Evolutionary conservation across 2,888 invertebrate species (phyloP).

Genomic region (Hyles lineata): DNA sequence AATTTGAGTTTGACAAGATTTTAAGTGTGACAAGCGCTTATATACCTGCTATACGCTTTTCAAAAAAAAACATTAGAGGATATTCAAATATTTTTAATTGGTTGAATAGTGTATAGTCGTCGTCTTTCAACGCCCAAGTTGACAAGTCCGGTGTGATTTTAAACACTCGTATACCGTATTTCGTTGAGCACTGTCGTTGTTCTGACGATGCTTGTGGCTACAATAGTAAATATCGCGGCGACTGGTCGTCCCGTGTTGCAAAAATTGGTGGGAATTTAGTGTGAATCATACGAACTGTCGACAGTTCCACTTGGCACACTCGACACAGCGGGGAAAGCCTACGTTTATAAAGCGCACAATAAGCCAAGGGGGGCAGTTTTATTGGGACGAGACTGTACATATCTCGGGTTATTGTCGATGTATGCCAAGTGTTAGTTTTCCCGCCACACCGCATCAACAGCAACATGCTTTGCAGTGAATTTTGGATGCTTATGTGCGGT

Average conservation of each 20-base stretch:
- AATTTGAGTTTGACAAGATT: too few species aligned
- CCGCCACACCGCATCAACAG: not conserved
- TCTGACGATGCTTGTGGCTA: constrained; percentile 10
- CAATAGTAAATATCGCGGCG: not conserved
- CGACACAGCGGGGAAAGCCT: constrained; percentile 13
- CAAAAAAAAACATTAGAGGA: too few species aligned
- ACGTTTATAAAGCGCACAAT: constrained; percentile 8
- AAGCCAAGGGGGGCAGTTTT: constrained; percentile 1
- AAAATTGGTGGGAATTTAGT: constrained; percentile 14
- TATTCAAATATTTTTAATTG: too few species aligned
- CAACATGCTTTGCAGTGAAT: not conserved
- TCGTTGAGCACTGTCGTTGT: constrained; percentile 60
- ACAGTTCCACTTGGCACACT: constrained; percentile 5
- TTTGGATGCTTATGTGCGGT: not conserved
- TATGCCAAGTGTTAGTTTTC: constrained; percentile 23
- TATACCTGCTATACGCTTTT: too few species aligned
- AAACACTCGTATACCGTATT: constrained; percentile 54
- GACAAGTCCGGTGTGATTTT: not conserved
- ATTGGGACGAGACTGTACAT: constrained; percentile 2
- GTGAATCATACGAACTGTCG: not conserved
- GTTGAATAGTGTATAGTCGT: not conserved
- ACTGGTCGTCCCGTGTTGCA: not conserved
- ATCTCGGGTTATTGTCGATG: not conserved
- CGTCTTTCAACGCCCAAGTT: not conserved
- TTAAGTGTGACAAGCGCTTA: too few species aligned